Conservation (phyloP, 2,797 vertebrate species). For the Gobionotothen gibberifrons region DNA sequence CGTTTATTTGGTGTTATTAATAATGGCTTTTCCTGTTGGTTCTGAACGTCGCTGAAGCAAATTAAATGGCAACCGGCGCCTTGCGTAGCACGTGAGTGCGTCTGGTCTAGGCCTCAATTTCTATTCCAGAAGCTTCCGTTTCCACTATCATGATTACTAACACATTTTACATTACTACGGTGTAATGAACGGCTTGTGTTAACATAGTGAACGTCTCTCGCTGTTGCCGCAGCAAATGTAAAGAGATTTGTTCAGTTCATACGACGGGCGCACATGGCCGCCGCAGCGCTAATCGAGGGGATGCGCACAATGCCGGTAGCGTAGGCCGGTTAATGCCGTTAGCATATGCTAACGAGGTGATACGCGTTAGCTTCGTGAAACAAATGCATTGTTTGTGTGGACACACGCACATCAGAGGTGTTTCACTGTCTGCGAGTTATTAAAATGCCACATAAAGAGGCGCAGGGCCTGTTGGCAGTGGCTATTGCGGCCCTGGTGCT, state of each 20-base stretch:
- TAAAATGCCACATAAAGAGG: background rate
- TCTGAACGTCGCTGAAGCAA: background rate
- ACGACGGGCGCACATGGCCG: constrained; percentile 57
- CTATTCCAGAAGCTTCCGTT: fast-evolving
- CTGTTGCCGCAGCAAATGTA: fast-evolving
- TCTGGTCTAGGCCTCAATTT: constrained; percentile 9
- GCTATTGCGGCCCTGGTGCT: background rate
- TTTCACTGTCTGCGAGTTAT: background rate
- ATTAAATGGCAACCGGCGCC: constrained; percentile 29
- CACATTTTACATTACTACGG: fast-evolving
- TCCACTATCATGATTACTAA: fast-evolving
- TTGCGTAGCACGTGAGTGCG: constrained; percentile 57
- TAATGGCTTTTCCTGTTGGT: fast-evolving
- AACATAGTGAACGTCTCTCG: fast-evolving
- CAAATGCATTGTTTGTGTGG: background rate
- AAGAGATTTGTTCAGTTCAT: background rate
- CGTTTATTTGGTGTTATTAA: fast-evolving
- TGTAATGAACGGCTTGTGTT: fast-evolving
- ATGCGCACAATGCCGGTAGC: constrained; percentile 32
- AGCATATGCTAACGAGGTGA: too few relatives aligned
- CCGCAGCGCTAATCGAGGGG: background rate
- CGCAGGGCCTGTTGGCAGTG: background rate
- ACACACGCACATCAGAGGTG: background rate
- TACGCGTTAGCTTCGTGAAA: fast-evolving
- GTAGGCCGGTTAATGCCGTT: constrained; percentile 5